These are phyloP conservation scores for Lamprologus callipterus DNA, from an alignment of 2,113 vertebrate species.

Conservation along the genomic window DNA sequence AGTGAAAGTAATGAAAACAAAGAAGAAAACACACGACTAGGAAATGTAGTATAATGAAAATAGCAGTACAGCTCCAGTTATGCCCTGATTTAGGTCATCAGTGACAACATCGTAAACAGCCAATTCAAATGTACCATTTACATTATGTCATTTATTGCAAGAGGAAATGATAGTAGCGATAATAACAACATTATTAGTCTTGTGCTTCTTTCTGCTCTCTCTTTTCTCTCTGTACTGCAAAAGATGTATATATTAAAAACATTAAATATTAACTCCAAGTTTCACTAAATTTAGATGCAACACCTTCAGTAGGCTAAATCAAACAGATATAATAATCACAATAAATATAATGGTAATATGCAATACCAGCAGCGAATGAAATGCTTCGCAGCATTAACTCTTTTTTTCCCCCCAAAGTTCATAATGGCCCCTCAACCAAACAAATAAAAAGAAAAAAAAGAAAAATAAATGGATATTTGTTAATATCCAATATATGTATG, in stretches of 20 bases:
- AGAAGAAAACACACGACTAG: neutral
- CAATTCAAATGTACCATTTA: neutral
- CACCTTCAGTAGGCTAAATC: neutral
- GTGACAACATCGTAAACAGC: neutral
- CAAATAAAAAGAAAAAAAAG: neutral
- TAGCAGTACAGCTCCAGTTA: neutral
- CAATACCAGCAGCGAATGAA: neutral
- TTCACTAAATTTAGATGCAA: neutral
- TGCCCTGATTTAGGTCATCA: neutral
- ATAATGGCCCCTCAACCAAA: neutral
- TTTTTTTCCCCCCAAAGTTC: neutral
- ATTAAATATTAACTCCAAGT: neutral
- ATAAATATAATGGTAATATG: neutral
- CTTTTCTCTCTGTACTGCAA: neutral
- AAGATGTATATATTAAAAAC: neutral
- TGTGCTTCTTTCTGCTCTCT: slow-evolving; percentile 10
- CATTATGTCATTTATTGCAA: neutral
- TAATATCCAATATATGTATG: neutral
- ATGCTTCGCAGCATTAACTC: neutral
- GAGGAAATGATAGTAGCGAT: neutral
- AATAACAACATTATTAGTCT: neutral
- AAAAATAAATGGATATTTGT: neutral
- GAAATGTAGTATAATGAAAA: neutral
- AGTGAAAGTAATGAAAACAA: neutral
- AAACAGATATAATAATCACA: neutral